Base-by-base conservation (phyloP, 2,113 vertebrate species). In the Psilopogon haemacephalus region DNA sequence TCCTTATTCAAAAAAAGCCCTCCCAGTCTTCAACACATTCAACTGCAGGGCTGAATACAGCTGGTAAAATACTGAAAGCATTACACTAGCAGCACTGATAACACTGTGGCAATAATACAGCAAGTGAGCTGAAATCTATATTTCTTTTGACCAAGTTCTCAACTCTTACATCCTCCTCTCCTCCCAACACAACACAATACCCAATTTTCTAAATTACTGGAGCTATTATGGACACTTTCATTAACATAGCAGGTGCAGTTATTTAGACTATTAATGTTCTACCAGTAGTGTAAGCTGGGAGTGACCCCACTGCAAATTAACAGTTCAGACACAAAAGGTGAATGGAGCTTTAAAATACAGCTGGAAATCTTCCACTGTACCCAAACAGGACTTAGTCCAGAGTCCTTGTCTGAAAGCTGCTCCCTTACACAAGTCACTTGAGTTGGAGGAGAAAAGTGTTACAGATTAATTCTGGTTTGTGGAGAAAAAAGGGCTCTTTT, bases 191-290 rank as follows among this genome's bases (percentile, higher is more conserved):
- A 85, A 79, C 40, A 95, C 67, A 96, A 95, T 94, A 72, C 28
- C 38, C 48, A 81, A 92, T 95, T 93, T 96, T 95, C 89, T 96
- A 92, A 95, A 96, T 93, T 93, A 89, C 89, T 87, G 52, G 32
- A 73, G 78, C 89, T 89, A 89, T 96, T 89, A 75, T 63, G 78
- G 40, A 48, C 52, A 48, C 71, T 85, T 94, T 56, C 86, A 95
- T 96, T 95, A 95, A n/a, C 95, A 95, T 87, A 95, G 95, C 92
- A 94, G 94, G 89, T 93, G 94, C 92, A 83, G 94, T 94, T 92
- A 93, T 82, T 94, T 93, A 96, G 86, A 96, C 71, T 59, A 76
- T 87, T 86, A 84, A 92, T 37, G 64, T 70, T 50, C 74, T 63
- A 82, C 74, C 67, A 92, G 67, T 77, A 95, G 81, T 54, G 78